These are phyloP conservation scores for Schizopygopsis malacanthus DNA, from an alignment of 2,797 vertebrate species.

Conservation along the genomic window DNA sequence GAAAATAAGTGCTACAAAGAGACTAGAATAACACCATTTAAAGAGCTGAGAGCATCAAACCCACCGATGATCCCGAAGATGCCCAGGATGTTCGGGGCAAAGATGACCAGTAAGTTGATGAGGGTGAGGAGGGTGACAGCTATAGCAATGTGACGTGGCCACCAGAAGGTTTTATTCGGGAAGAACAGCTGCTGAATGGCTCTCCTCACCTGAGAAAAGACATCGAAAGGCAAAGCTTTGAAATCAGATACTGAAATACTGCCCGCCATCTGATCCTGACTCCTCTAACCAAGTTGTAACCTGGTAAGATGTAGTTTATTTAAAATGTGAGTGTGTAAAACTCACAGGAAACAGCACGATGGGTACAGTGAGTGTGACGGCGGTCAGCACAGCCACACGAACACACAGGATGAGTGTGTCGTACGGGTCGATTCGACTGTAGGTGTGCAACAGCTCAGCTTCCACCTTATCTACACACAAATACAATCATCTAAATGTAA, in stretches of 20 bases:
- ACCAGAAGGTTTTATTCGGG: conserved; percentile 92
- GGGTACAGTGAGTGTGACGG: conserved; percentile 95
- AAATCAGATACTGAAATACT: background rate
- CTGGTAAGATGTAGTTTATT: background rate
- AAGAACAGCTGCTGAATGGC: conserved; percentile 97
- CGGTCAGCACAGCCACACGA: conserved; percentile 92
- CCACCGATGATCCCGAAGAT: conserved; percentile 97
- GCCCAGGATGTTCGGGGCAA: conserved; percentile 94
- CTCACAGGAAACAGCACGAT: conserved; percentile 97
- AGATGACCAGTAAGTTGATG: conserved; percentile 96
- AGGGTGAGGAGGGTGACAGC: conserved; percentile 84
- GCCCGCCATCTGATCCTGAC: background rate
- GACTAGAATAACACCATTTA: background rate
- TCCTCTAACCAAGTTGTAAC: background rate
- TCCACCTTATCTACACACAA: conserved; percentile 85
- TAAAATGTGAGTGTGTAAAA: conserved; percentile 28
- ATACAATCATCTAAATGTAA: conserved; percentile 12
- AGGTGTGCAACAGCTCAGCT: conserved; percentile 93
- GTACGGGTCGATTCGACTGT: conserved; percentile 89
- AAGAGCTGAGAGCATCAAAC: conserved; percentile 56
- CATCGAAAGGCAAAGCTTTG: background rate
- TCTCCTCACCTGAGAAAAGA: conserved; percentile 85
- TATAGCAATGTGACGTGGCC: conserved; percentile 89
- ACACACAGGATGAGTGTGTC: conserved; percentile 93
- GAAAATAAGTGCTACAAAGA: background rate